These are phyloP conservation scores for Nothoprocta perdicaria DNA, from an alignment of 2,113 vertebrate genomes.

Conservation along the genomic window DNA sequence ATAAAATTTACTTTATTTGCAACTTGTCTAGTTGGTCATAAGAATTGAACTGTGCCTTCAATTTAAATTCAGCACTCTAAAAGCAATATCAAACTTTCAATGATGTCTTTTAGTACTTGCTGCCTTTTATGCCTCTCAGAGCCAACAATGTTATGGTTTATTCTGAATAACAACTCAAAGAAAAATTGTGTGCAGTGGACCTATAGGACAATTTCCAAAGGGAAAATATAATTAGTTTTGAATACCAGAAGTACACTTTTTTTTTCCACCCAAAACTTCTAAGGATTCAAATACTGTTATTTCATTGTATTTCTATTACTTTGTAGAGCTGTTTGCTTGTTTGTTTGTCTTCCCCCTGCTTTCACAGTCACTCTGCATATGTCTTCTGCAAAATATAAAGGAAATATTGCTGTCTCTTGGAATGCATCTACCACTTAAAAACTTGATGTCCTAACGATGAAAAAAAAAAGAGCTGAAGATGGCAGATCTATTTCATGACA, in stretches of 20 bases:
- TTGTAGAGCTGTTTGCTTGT: neutral
- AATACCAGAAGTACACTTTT: neutral
- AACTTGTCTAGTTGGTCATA: neutral
- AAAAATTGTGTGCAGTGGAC: neutral
- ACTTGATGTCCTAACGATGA: neutral
- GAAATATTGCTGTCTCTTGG: neutral
- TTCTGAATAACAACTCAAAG: neutral
- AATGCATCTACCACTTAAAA: neutral
- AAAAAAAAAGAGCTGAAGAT: neutral
- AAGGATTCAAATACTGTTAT: neutral
- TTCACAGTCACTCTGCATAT: neutral
- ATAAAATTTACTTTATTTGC: neutral
- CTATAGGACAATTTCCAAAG: neutral
- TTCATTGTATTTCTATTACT: neutral
- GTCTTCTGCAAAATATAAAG: neutral
- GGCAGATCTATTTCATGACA: neutral
- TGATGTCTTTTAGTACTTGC: neutral
- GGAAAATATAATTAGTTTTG: neutral
- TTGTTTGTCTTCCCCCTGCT: neutral
- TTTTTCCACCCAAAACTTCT: neutral
- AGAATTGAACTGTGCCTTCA: neutral
- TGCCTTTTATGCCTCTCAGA: neutral
- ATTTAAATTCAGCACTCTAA: neutral
- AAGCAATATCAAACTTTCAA: neutral
- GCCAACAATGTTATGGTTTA: neutral